phyloP scores from a whole-genome alignment of 1,140 invertebrate species.

The Ephestia elutella region DNA sequence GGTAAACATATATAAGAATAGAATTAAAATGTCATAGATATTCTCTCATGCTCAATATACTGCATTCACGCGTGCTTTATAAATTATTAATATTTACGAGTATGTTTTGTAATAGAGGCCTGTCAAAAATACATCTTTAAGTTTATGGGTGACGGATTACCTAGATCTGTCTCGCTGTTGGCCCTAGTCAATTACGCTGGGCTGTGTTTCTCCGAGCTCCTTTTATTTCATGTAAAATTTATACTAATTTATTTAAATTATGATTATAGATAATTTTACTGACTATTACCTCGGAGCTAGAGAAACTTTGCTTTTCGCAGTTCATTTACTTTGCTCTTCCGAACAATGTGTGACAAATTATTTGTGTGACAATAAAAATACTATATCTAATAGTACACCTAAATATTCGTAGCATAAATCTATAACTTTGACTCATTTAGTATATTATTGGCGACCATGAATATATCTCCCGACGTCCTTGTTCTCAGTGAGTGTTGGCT shows the following conservation, averaged over 20 bases:
- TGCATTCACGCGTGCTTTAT: no score
- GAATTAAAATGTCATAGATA: no score
- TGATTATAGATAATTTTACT: conserved; percentile 8
- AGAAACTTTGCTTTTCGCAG: neutral
- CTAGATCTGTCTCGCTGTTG: no score
- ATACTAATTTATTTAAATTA: no score
- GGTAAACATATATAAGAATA: no score
- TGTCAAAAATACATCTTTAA: neutral
- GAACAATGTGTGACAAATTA: conserved; percentile 4
- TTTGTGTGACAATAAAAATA: neutral
- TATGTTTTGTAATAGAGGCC: no score
- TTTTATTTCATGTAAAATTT: no score
- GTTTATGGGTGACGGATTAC: neutral
- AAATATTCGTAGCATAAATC: conserved; percentile 16
- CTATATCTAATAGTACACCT: neutral
- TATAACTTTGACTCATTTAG: conserved; percentile 13
- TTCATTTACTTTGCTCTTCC: neutral
- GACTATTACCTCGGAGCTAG: conserved; percentile 1
- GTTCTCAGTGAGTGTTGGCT: conserved; percentile 21
- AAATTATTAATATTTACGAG: no score
- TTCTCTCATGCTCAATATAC: no score
- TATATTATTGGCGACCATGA: conserved; percentile 1
- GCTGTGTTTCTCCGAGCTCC: no score
- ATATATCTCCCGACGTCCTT: conserved; percentile 9
- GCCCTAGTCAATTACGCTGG: no score